Base-by-base conservation (phyloP, 2,113 vertebrate species). In the Anguilla japonica region DNA sequence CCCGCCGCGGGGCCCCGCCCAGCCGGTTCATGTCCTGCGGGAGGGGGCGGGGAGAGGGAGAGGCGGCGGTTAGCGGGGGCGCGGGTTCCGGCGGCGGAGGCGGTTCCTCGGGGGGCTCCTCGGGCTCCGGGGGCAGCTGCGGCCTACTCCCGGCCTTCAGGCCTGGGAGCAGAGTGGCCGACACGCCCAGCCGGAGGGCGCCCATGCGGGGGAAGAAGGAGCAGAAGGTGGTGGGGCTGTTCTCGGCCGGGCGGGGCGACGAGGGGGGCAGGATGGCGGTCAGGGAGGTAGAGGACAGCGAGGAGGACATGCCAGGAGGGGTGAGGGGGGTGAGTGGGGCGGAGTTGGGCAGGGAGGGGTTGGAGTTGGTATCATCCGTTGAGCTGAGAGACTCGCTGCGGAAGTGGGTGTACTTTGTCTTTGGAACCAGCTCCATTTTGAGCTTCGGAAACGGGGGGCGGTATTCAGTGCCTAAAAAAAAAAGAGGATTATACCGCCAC, bases 11-110 rank as follows among this genome's bases (percentile, higher is more conserved):
- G 91, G 96, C 97, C 90, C 96, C 97, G 91, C 97, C 97, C 93
- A 99, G 96, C 94, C 98, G 98, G 97, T 98, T 99, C 98, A 99
- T 99, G 94, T 98, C 98, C 98, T 99, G 98, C 80, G 95, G 96
- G 34, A 34, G 34, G 89, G 96, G 94, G 95, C 93, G 97, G 78
- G 95, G 96, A 93, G 95, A 96, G 87, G 93, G 96, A 95, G n/a
- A 87, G 86, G 96, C 96, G 95, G 93, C 93, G 2, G 93, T 95
- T 91, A 40, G 88, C 87, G 91, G 89, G 11, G 81, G 89, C 40
- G 85, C 29, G 11, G 5, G 9, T 7, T 34, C 71, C 71, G 22
- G 26, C n/a, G 26, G 6, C 5, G 34, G 26, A n/a, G 26, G 6
- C 5, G 71, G 8, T n/a, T 91, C 92, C 85, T 91, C 91, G 11